These are phyloP conservation scores for Plectrocnemia conspersa DNA, from an alignment of 1,140 invertebrate species.

Conservation along the genomic window DNA sequence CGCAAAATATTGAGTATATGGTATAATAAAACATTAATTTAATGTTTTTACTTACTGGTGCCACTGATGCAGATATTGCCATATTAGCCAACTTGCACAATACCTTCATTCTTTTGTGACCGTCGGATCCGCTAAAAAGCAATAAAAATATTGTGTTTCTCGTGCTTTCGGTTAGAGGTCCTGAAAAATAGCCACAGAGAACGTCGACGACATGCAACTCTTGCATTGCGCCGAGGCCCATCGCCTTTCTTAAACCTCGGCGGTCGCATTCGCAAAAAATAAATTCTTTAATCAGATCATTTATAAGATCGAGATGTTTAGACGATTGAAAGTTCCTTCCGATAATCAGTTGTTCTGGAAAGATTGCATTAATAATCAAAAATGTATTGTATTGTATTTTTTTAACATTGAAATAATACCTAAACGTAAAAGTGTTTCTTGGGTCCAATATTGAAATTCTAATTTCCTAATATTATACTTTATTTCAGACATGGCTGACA, in stretches of 20 bases:
- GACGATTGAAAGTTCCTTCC: conserved; percentile 45
- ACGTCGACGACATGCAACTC: conserved; percentile 73
- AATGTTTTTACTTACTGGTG: conserved; percentile 46
- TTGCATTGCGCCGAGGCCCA: conserved; percentile 59
- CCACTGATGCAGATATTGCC: conserved; percentile 67
- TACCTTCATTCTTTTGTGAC: conserved; percentile 61
- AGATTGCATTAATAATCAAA: background rate
- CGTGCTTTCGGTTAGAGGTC: conserved; percentile 63
- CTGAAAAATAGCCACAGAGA: conserved; percentile 68
- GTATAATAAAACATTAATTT: conserved; percentile 4
- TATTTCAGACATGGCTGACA: conserved; percentile 44
- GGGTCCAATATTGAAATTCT: conserved; percentile 46
- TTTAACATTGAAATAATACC: conserved; percentile 37
- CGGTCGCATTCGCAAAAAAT: conserved; percentile 73
- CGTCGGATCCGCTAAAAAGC: conserved; percentile 66
- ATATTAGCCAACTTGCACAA: conserved; percentile 75
- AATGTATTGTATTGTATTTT: background rate
- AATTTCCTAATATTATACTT: conserved; percentile 47
- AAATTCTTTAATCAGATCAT: conserved; percentile 77
- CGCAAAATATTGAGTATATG: conserved; percentile 1
- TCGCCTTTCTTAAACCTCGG: conserved; percentile 53
- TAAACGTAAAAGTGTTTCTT: conserved; percentile 45
- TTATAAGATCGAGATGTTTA: conserved; percentile 52
- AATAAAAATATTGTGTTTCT: conserved; percentile 77
- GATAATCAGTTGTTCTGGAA: conserved; percentile 46